These are phyloP conservation scores for Panagrolaimus sp. DNA, from an alignment of 1,140 invertebrate species.

Conservation along the genomic window DNA sequence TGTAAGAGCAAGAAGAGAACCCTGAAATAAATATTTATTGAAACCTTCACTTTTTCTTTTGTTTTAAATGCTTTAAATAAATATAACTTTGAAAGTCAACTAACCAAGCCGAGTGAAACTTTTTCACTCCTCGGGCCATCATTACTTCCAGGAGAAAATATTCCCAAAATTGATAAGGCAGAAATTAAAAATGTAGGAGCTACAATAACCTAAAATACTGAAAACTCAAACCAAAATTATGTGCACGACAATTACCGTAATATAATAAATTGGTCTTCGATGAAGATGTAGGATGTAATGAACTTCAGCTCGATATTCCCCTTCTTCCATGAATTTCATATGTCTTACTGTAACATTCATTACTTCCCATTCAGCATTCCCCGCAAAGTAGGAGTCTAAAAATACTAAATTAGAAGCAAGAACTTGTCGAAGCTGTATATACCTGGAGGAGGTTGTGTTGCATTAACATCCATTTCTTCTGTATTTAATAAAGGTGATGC, in stretches of 20 bases:
- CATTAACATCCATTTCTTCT: slow-evolving; percentile 49
- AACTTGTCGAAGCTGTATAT: slow-evolving; percentile 36
- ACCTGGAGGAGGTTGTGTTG: slow-evolving; percentile 46
- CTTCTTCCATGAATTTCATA: slow-evolving; percentile 48
- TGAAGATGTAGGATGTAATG: slow-evolving; percentile 55
- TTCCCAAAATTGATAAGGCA: slow-evolving; percentile 49
- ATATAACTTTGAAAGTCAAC: too few relatives aligned
- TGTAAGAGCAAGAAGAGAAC: slow-evolving; percentile 48
- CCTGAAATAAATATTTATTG: too few relatives aligned
- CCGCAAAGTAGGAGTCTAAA: slow-evolving; percentile 24
- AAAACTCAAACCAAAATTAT: slow-evolving; percentile 52
- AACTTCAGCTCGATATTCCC: slow-evolving; percentile 40
- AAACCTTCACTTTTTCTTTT: too few relatives aligned
- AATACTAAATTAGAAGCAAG: neutral
- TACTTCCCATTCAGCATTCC: slow-evolving; percentile 46
- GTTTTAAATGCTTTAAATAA: too few relatives aligned
- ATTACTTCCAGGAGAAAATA: slow-evolving; percentile 50
- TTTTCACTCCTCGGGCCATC: slow-evolving; percentile 54
- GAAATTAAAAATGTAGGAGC: slow-evolving; percentile 54
- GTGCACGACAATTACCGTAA: slow-evolving; percentile 54
- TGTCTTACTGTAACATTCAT: slow-evolving; percentile 53
- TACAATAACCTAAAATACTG: slow-evolving; percentile 51
- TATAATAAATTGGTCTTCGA: slow-evolving; percentile 49
- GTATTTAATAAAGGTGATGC: slow-evolving; percentile 50
- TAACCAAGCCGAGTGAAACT: slow-evolving; percentile 50